Evolutionary conservation across 2,797 vertebrate species (phyloP).

Genomic region (Sebastes dallii): DNA sequence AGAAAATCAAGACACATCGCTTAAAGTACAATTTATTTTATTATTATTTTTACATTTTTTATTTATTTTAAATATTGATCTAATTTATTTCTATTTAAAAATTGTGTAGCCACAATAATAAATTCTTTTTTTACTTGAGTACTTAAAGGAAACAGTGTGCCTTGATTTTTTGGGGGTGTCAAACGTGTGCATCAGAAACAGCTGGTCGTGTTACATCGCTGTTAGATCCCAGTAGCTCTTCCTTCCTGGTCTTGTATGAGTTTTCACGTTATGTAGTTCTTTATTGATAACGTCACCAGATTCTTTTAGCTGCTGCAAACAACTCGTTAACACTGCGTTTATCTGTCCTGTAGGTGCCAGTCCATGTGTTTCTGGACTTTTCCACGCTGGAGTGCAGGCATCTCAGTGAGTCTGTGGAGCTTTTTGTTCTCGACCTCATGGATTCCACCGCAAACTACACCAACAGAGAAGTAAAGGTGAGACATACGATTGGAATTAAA

Average conservation of each 20-base stretch:
- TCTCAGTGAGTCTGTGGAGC: constrained; percentile 90
- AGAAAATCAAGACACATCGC: not conserved
- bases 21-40: not conserved
- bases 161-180: not conserved
- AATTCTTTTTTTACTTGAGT: not conserved
- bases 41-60: too few relatives aligned
- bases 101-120: not conserved
- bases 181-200: not conserved
- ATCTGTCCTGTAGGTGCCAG: constrained; percentile 86
- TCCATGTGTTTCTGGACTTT: constrained; percentile 95
- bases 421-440: constrained; percentile 94
- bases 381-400: constrained; percentile 87
- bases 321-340: not conserved
- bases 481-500: not conserved
- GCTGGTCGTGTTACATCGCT: not conserved
- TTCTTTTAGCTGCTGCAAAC: not conserved
- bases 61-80: too few relatives aligned
- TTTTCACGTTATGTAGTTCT: not conserved
- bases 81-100: too few relatives aligned
- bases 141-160: not conserved
- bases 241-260: not conserved
- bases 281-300: not conserved
- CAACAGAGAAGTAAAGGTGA: constrained; percentile 90
- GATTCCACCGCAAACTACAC: constrained; percentile 85
- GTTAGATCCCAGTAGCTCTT: not conserved